Evolutionary conservation across 2,888 invertebrate genomes (phyloP).

Genomic region (Eilema depressum): DNA sequence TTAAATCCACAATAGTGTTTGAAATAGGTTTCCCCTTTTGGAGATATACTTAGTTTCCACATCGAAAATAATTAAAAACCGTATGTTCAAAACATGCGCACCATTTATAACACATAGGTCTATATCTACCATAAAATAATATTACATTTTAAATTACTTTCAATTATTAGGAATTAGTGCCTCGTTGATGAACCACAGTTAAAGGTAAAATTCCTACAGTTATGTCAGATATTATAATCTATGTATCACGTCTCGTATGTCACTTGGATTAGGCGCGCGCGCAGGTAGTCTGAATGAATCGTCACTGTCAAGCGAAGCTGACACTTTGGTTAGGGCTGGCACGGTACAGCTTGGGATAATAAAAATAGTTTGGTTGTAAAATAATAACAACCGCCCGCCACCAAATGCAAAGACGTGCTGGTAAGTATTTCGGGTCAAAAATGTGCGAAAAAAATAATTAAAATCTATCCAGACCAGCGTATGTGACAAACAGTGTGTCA

Average conservation of each 20-base stretch:
- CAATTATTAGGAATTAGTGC: slow-evolving; percentile 22
- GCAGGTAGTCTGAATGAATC: slow-evolving; percentile 86
- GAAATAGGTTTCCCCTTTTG: neutral
- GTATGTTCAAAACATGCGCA: too few species aligned
- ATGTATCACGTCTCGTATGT: slow-evolving; percentile 72
- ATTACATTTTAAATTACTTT: slow-evolving; percentile 16
- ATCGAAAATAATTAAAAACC: too few species aligned
- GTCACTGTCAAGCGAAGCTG: slow-evolving; percentile 79
- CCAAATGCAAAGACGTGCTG: neutral
- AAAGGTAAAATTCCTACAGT: slow-evolving; percentile 16
- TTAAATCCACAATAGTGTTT: neutral
- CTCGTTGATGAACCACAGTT: slow-evolving; percentile 14
- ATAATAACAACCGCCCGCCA: neutral
- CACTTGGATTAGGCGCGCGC: slow-evolving; percentile 82
- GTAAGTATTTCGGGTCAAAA: neutral
- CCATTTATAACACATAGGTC: too few species aligned
- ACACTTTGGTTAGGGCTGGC: slow-evolving; percentile 74
- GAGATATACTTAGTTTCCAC: neutral
- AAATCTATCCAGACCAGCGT: too few species aligned
- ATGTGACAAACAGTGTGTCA: too few species aligned
- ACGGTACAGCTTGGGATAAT: slow-evolving; percentile 21
- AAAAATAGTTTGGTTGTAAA: neutral
- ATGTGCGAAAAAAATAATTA: neutral
- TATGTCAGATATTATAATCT: slow-evolving; percentile 51
- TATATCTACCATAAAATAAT: too few species aligned